Percentiles rank a stretch among this genome's conserved stretches.
Conservation (phyloP, 1,140 invertebrate species). For the Phthorimaea operculella region DNA sequence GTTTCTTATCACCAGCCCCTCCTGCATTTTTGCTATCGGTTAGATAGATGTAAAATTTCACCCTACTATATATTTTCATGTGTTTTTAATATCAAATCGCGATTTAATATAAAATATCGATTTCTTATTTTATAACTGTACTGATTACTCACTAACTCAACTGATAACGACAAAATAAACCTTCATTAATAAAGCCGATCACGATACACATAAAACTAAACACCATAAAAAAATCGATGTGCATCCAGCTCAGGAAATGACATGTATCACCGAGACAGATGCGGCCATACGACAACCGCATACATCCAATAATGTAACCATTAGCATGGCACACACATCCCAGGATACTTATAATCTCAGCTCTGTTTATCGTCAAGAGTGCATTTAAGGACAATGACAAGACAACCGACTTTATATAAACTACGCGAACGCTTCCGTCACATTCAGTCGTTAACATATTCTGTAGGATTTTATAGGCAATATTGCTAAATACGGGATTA, state of each 20-base stretch:
- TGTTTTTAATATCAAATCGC: too few species aligned
- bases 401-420: slow-evolving; percentile 29
- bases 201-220: neutral
- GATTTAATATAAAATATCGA: too few species aligned
- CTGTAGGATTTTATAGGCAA: too few species aligned
- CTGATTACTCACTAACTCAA: too few species aligned
- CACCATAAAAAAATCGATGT: neutral
- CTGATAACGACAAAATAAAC: too few species aligned
- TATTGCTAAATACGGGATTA: too few species aligned
- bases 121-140: too few species aligned
- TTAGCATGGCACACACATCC: slow-evolving; percentile 25
- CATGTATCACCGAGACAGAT: slow-evolving; percentile 8
- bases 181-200: too few species aligned
- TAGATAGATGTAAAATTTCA: too few species aligned
- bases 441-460: slow-evolving; percentile 13
- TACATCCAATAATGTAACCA: slow-evolving; percentile 19
- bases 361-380: slow-evolving; percentile 9
- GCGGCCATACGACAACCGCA: neutral
- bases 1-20: too few species aligned
- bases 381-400: slow-evolving; percentile 31
- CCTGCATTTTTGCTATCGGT: too few species aligned
- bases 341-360: slow-evolving; percentile 20
- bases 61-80: too few species aligned
- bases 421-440: slow-evolving; percentile 7
- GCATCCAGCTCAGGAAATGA: neutral